Evolutionary conservation across 2,797 vertebrate genomes (phyloP), one percentile per base, ranked within the genome.

Genomic region (Coregonus sp.): DNA sequence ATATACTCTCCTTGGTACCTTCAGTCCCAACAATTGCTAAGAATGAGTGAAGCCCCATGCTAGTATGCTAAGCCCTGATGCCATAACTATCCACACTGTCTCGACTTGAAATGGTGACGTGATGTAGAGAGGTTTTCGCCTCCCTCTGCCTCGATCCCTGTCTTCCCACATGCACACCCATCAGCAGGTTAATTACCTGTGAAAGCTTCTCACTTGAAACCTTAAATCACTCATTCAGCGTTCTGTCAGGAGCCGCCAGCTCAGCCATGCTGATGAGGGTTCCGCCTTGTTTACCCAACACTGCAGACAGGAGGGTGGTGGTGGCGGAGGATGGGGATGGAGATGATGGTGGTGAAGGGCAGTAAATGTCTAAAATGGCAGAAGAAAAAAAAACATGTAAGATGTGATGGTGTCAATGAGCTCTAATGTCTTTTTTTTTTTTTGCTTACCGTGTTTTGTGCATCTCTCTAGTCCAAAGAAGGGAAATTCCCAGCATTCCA

Each of bases 141-240:
- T 82, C 85, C 51, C 77, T 68, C 29, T 68, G 1, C 2, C 1
- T 68, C 56, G 1, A 5, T 52, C 79, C 59, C 76, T 56, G 78
- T 77, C 75, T 74, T 77, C 83, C 75, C 85, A 86, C 88, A 86
- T 85, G 87, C 86, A 85, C 86, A 86, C 85, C 89, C 91, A 92
- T 94, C 93, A 93, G 92, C 90, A 85, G 91, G 90, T 91, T 94
- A 92, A 93, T 93, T 93, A 94, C 87, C 90, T 93, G 93, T 94
- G 92, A 94, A 93, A 94, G 92, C 90, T 85, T 88, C 92, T 91
- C 93, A 91, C 92, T 92, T 88, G 88, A 93, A 94, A 92, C 89
- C 92, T 92, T 90, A 93, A 93, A 94, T 94, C 93, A 91, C 90
- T 94, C 92, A 89, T 91, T 94, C 90, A 93, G 91, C 90, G 56